These are phyloP conservation scores for Nyleta sp. DNA, from an alignment of 2,888 invertebrate genomes.

Conservation along the genomic window DNA sequence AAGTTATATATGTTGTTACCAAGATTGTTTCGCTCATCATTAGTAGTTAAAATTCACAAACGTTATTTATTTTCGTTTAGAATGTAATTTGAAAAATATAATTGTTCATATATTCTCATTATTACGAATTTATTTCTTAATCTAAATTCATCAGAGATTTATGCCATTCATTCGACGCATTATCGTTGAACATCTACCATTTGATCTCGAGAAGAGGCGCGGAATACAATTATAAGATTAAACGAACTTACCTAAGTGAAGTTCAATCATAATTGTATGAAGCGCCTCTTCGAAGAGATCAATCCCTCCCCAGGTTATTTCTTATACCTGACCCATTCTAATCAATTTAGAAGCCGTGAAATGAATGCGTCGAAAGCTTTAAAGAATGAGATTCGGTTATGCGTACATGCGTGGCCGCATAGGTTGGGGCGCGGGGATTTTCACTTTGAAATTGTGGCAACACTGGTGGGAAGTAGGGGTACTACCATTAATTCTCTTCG, in stretches of 20 bases:
- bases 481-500: slow-evolving; percentile 17
- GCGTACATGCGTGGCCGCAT: neutral
- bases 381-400: slow-evolving; percentile 9
- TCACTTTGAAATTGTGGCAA: slow-evolving; percentile 11
- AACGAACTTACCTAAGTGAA: no score
- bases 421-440: neutral
- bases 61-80: no score
- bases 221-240: slow-evolving; percentile 17
- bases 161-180: neutral
- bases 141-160: no score
- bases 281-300: neutral
- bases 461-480: slow-evolving; percentile 14
- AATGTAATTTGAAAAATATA: no score
- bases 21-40: neutral
- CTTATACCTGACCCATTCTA: neutral
- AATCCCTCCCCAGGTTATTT: neutral
- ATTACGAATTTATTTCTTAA: no score
- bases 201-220: slow-evolving; percentile 32
- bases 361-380: neutral
- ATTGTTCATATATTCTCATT: no score
- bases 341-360: slow-evolving; percentile 11
- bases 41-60: no score
- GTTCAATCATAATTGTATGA: no score
- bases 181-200: slow-evolving; percentile 10
- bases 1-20: no score